These are phyloP conservation scores for Drosophila punjabiensis DNA, from an alignment of 1,140 invertebrate species.

Conservation along the genomic window DNA sequence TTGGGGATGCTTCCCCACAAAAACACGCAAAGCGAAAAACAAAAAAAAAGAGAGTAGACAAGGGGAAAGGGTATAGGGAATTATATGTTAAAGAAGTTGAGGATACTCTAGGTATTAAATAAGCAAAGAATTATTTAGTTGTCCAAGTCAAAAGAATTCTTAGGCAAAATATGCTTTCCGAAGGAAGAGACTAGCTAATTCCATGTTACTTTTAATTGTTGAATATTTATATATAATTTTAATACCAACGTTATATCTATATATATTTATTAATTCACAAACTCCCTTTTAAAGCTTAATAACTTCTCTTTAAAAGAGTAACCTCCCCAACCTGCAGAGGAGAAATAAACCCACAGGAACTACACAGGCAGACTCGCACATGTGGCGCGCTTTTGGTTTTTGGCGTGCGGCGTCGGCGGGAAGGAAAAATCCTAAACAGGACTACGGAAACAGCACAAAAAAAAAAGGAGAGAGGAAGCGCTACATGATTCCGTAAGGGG, in stretches of 20 bases:
- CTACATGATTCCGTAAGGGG: constrained; percentile 56
- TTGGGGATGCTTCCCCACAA: constrained; percentile 70
- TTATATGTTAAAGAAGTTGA: too few relatives aligned
- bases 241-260: background rate
- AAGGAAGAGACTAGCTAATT: background rate
- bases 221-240: too few relatives aligned
- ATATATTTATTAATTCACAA: too few relatives aligned
- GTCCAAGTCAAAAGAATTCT: background rate
- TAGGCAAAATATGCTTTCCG: background rate
- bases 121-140: background rate
- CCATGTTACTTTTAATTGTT: background rate
- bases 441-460: constrained; percentile 17
- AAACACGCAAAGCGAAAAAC: constrained; percentile 35
- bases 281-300: background rate
- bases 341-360: constrained; percentile 34
- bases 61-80: background rate
- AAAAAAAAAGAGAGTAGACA: constrained; percentile 24
- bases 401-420: constrained; percentile 6
- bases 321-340: background rate
- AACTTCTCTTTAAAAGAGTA: background rate
- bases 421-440: constrained; percentile 17
- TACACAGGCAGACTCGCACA: constrained; percentile 60
- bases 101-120: background rate
- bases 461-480: constrained; percentile 17
- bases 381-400: constrained; percentile 73